Evolutionary conservation across 37 sponge, comb jelly and placozoan species (phyloP), one percentile per base, ranked within the genome.

Genomic region (Cliona cf. orientalis): DNA sequence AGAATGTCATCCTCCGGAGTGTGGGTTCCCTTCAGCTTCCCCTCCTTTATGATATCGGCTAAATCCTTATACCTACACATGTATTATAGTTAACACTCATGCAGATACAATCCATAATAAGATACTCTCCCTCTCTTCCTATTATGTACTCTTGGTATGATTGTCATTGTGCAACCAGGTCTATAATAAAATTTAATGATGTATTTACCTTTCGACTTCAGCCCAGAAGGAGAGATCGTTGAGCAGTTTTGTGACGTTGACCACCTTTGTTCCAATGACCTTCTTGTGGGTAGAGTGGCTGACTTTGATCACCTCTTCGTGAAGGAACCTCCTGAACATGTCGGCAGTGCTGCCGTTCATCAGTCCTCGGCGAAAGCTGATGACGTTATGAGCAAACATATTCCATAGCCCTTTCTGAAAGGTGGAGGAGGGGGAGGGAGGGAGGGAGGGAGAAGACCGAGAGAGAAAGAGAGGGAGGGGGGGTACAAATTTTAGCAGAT

Each of bases 151-250:
- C n/a, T n/a, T n/a, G n/a, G 55, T 49, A 49, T 49, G 11, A 49
- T 49, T 19, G 17, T 19, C 11, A 19, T 17, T 49, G 55, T 17
- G 17, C 17, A 19, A 49, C 14, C 17, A 49, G 55, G 55, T 11
- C 14, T 11, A 17, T 17, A 17, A 19, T 75, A 32, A 28, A 43
- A 71, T 32, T 42, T n/a, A 25, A 58, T 81, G 11, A 37, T 49
- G 33, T n/a, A n/a, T n/a, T n/a, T 71, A 90, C 84, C 84, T 81
- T 69, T 93, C 91, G 45, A 95, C 90, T 74, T 97, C 98, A 36
- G 78, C 79, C 91, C 96, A 97, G 87, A 97, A 95, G 32, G 84
- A 81, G 23, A 97, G 82, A 71, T 97, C 98, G 56, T 78, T 88
- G 56, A 78, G 68, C 0, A 97, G 46, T 62, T 95, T 94, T 19